phyloP scores from a whole-genome alignment of 2,888 invertebrate genomes.

The Acrobasis suavella region DNA sequence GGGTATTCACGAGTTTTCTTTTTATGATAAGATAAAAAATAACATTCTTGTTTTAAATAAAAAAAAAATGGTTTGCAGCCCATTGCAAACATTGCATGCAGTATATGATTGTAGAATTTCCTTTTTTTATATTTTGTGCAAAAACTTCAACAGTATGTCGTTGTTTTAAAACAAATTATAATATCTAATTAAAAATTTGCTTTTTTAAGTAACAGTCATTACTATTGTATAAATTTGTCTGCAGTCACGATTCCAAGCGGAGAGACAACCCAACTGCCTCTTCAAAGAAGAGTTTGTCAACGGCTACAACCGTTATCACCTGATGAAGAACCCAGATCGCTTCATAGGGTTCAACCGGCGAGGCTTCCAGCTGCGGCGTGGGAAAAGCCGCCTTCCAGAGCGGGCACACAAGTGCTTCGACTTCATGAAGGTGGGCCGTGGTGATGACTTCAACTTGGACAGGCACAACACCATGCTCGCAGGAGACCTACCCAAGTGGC shows the following conservation, averaged over 20 bases:
- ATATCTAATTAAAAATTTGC: background rate
- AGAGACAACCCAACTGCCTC: constrained; percentile 82
- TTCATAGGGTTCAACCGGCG: constrained; percentile 85
- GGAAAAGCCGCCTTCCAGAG: constrained; percentile 63
- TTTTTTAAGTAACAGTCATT: background rate
- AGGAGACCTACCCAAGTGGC: constrained; percentile 70
- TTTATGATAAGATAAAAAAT: background rate
- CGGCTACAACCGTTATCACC: constrained; percentile 84
- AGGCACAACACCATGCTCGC: constrained; percentile 83
- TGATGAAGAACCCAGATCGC: constrained; percentile 82
- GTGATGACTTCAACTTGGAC: constrained; percentile 82
- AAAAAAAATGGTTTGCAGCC: too few relatives aligned
- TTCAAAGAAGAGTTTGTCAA: constrained; percentile 85
- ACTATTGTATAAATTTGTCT: constrained; percentile 35
- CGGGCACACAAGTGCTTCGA: constrained; percentile 82
- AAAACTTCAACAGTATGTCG: too few relatives aligned
- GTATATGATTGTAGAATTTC: too few relatives aligned
- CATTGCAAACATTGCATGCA: too few relatives aligned
- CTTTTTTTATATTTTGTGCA: too few relatives aligned
- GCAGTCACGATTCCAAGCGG: constrained; percentile 81
- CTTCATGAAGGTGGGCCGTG: constrained; percentile 83
- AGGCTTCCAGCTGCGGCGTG: constrained; percentile 80
- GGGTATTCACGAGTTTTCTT: background rate
- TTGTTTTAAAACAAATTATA: too few relatives aligned
- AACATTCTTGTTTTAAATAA: background rate